Base-by-base conservation (phyloP, 2,888 invertebrate species). In the Perizoma flavofasciatum region DNA sequence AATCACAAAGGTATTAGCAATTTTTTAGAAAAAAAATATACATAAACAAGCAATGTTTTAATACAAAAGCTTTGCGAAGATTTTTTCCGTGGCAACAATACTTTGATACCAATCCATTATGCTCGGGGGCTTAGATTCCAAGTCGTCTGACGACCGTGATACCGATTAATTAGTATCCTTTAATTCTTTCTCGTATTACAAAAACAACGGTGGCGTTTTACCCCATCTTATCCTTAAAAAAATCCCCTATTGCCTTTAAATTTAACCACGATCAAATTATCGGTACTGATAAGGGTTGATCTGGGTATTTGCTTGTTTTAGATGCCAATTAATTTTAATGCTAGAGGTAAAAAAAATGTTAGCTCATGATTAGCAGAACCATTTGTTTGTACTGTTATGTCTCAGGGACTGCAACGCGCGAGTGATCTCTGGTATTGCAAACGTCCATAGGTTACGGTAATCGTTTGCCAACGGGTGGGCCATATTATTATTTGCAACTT, bases 181-280 rank as follows among this genome's bases (percentile, higher is more conserved):
- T 75, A 71, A 77, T 73, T 75, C 71, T 56, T 61, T 63, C 72
- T 77, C 66, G 65, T 63, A 62, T 73, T 71, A 69, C 75, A 63
- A 70, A 66, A 74, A 75, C 69, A 74, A 66, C 53, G 56, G 58
- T 58, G 41, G 47, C 51, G 35, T 61, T 52, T 55, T 53, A 50
- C 49, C 47, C 50, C 34, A 4, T n/a, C 33, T 32, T 46, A n/a
- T 45, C 52, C 10, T 37, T 56, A 53, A 52, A n/a, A 48, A 11
- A 40, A 51, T 48, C 49, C 67, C 66, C 65, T 65, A 57, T 55
- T 59, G 65, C 57, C 56, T 61, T 72, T 65, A 61, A 59, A 67
- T 69, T 66, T 65, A 55, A 65, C 66, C 65, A 66, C 50, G 49
- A 46, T 56, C 53, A 50, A 57, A 61, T 61, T 57, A 57, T 46